Conservation (phyloP, 2,113 vertebrate genomes). For the Suncus etruscus region DNA sequence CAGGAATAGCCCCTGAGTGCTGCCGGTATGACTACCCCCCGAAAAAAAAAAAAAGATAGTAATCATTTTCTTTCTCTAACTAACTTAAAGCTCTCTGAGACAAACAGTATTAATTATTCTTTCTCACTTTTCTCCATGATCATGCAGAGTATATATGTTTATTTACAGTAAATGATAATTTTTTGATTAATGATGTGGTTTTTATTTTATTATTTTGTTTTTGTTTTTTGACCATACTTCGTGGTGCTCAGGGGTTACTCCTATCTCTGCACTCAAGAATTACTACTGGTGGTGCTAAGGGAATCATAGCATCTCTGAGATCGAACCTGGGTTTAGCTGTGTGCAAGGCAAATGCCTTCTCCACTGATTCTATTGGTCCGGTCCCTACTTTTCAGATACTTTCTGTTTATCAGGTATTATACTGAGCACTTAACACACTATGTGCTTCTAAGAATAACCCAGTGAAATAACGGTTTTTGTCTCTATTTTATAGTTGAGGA, state of each 20-base stretch:
- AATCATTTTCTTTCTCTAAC: not conserved
- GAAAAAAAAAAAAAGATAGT: slow-evolving; percentile 33
- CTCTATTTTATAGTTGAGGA: slow-evolving; percentile 2
- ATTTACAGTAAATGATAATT: slow-evolving; percentile 36
- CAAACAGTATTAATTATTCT: slow-evolving; percentile 1
- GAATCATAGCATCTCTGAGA: too few relatives aligned
- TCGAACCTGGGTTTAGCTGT: too few relatives aligned
- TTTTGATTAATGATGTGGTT: not conserved
- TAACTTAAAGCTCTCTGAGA: slow-evolving; percentile 27
- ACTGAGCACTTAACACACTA: not conserved
- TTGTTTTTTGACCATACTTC: too few relatives aligned
- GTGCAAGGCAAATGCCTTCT: too few relatives aligned
- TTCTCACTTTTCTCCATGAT: slow-evolving; percentile 28
- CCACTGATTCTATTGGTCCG: too few relatives aligned
- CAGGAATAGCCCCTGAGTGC: too few relatives aligned
- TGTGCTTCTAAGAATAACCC: slow-evolving; percentile 17
- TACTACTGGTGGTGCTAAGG: too few relatives aligned
- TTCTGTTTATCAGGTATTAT: slow-evolving; percentile 22
- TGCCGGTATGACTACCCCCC: too few relatives aligned
- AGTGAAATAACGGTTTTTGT: slow-evolving; percentile 7
- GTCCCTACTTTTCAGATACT: not conserved
- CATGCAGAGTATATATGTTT: not conserved
- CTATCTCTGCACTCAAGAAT: too few relatives aligned
- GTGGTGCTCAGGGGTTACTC: too few relatives aligned
- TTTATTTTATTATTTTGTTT: too few relatives aligned